Percentiles rank a stretch among this genome's conserved stretches.
Conservation (phyloP, 2,113 vertebrate genomes). For the Arvicanthis niloticus region DNA sequence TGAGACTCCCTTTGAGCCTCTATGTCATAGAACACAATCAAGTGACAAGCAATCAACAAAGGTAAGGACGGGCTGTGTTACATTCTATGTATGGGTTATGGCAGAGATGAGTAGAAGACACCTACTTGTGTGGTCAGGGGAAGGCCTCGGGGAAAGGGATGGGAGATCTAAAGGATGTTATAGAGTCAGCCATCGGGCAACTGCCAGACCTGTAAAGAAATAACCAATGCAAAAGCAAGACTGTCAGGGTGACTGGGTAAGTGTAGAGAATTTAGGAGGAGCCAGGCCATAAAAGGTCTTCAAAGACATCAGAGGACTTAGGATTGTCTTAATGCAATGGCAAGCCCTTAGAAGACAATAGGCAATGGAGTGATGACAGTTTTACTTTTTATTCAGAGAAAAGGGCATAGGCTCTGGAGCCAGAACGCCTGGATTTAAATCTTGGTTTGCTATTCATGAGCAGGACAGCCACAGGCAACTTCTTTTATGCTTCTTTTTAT, state of each 20-base stretch:
- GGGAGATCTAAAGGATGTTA: neutral
- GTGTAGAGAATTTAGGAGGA: neutral
- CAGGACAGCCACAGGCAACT: neutral
- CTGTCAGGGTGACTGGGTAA: neutral
- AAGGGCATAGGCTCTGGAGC: neutral
- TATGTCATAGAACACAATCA: neutral
- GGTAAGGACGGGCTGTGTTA: neutral
- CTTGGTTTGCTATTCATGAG: neutral
- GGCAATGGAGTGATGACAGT: neutral
- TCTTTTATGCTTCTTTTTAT: conserved; percentile 20
- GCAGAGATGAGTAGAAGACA: neutral
- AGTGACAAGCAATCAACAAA: neutral
- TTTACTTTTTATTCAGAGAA: neutral
- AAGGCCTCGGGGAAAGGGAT: neutral
- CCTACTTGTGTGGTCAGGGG: neutral
- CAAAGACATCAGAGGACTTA: neutral
- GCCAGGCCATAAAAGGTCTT: rapidly evolving
- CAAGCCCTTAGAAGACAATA: too few species aligned
- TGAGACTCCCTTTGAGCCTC: neutral
- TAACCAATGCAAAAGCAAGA: neutral
- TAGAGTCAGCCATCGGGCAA: neutral
- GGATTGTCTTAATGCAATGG: neutral
- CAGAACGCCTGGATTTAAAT: neutral
- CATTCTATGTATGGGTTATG: neutral
- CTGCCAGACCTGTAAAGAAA: neutral